Evolutionary conservation across 2,888 invertebrate genomes (phyloP), one percentile per base, ranked within the genome.

Genomic region (Drosophila nigricruria): DNA sequence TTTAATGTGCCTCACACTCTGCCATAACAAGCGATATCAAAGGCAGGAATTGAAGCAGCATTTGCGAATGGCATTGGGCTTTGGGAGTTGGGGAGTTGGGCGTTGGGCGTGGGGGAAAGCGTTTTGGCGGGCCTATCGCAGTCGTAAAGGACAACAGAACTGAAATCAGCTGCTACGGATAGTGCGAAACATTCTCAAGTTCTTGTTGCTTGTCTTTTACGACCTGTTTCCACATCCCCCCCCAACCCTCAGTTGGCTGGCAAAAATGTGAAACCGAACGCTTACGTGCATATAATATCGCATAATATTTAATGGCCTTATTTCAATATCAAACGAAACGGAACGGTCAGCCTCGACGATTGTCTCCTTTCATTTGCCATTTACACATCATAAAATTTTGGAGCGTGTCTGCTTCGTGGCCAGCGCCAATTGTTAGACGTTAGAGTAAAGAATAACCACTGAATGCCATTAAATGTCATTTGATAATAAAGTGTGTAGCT

Each of bases 351-450:
- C 30, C n/a, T 53, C 56, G 68, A 56, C 68, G 50, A 63, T 63
- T 61, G 72, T 75, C 66, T 73, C 54, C 66, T 78, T 78, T 77
- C 77, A 75, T 81, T 81, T 76, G 64, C 81, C 81, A 81, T 81
- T 81, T 81, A 71, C 80, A 81, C 75, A 71, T 81, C 78, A 81
- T 81, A 81, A 81, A 81, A 68, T 65, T 71, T 57, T 61, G 77
- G 59, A 77, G 65, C 69, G 70, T 76, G 64, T 62, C 65, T 54
- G 52, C n/a, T n/a, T n/a, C n/a, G n/a, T n/a, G n/a, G n/a, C n/a
- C n/a, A n/a, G n/a, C n/a, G n/a, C n/a, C n/a, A n/a, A n/a, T n/a
- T 20, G 70, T n/a, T 27, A 3, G 50, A 14, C 40, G 30, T 42
- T 49, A 38, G 70, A n/a, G n/a, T 0, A 38, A 32, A 23, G 58